These are phyloP conservation scores for Tribolium freemani DNA, from an alignment of 2,888 invertebrate species.

Conservation along the genomic window DNA sequence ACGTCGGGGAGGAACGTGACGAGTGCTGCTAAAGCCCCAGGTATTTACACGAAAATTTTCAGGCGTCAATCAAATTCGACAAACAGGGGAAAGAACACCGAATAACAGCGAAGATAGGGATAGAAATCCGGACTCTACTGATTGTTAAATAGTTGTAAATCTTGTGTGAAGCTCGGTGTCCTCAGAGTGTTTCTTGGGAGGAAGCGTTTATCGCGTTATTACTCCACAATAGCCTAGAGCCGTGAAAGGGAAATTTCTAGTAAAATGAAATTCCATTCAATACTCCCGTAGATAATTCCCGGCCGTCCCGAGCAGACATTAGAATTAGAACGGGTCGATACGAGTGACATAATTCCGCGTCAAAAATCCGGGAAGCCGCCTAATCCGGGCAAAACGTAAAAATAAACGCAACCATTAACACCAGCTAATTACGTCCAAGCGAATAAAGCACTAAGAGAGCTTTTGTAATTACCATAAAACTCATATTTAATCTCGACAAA, in stretches of 20 bases:
- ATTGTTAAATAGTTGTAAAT: too few relatives aligned
- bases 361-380: conserved; percentile 7
- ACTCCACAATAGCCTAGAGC: neutral
- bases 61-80: too few relatives aligned
- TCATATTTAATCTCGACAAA: conserved; percentile 29
- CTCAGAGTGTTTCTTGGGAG: neutral
- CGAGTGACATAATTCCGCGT: neutral
- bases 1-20: too few relatives aligned
- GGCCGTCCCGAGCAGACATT: neutral
- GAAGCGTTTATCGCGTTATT: neutral
- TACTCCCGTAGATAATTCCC: neutral
- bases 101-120: too few relatives aligned
- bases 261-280: neutral
- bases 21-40: too few relatives aligned
- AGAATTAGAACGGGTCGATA: neutral
- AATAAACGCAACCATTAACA: conserved; percentile 31
- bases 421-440: conserved; percentile 23
- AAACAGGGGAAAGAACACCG: too few relatives aligned
- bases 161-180: too few relatives aligned
- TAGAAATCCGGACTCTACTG: too few relatives aligned
- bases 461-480: conserved; percentile 34
- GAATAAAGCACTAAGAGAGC: conserved; percentile 30
- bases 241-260: neutral
- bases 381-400: conserved; percentile 20
- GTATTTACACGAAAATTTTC: too few relatives aligned